Evolutionary conservation across 1,140 invertebrate species (phyloP).

Genomic region (Eriosoma lanigerum): DNA sequence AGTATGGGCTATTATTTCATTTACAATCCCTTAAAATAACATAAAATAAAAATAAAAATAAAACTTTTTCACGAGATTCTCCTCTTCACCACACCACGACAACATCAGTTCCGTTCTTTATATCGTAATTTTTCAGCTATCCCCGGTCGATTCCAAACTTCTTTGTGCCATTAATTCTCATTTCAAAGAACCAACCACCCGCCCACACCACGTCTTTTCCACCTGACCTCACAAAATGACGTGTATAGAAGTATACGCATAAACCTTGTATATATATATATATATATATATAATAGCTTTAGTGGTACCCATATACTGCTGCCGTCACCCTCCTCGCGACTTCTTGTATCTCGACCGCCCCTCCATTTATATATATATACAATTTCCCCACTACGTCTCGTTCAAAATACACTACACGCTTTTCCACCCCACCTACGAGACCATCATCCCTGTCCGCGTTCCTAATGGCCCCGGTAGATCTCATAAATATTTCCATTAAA

Average conservation of each 20-base stretch:
- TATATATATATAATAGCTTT: background rate
- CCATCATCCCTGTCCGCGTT: background rate
- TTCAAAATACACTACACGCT: background rate
- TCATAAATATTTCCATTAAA: slow-evolving; percentile 52
- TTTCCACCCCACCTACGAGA: background rate
- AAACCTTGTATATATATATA: background rate
- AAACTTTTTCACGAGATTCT: background rate
- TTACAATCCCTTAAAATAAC: background rate
- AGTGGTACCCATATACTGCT: background rate
- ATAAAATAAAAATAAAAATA: too few species aligned
- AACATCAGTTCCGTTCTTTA: background rate
- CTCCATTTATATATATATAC: background rate
- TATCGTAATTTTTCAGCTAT: slow-evolving; percentile 32
- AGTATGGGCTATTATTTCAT: background rate
- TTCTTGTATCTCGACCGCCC: background rate
- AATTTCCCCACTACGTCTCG: background rate
- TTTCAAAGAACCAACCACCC: background rate
- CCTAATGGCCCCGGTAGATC: slow-evolving; percentile 44
- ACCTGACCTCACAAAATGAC: slow-evolving; percentile 36
- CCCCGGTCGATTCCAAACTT: slow-evolving; percentile 36
- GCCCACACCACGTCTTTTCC: background rate
- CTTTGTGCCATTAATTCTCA: slow-evolving; percentile 49
- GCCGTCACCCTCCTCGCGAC: background rate
- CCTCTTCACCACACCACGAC: background rate
- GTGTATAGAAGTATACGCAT: background rate